Evolutionary conservation across 1,140 invertebrate genomes (phyloP).

Genomic region (Dendrolimus kikuchii): DNA sequence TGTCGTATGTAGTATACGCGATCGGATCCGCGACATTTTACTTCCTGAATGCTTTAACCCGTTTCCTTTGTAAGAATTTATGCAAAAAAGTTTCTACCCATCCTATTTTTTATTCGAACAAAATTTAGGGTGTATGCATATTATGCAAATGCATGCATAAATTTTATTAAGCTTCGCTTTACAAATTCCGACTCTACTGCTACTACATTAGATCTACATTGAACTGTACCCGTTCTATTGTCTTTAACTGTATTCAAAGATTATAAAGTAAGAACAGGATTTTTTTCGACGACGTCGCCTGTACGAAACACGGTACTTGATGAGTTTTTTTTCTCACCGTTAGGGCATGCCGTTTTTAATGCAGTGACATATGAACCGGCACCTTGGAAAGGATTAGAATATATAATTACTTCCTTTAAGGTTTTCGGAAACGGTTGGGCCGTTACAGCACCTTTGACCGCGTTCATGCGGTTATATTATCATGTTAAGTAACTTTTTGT

Average conservation of each 20-base stretch:
- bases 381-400: slow-evolving; percentile 60
- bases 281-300: slow-evolving; percentile 42
- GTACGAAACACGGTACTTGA: slow-evolving; percentile 50
- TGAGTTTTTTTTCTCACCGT: slow-evolving; percentile 61
- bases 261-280: slow-evolving; percentile 55
- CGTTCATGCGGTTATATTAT: slow-evolving; percentile 12
- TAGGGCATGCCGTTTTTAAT: slow-evolving; percentile 41
- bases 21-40: slow-evolving; percentile 58
- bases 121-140: slow-evolving; percentile 71
- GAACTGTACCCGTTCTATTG: slow-evolving; percentile 13
- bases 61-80: slow-evolving; percentile 71
- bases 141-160: slow-evolving; percentile 74
- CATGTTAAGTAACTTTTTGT: neutral
- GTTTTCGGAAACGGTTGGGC: slow-evolving; percentile 59
- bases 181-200: slow-evolving; percentile 13
- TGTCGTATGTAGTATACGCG: neutral
- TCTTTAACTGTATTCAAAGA: slow-evolving; percentile 25
- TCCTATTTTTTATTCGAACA: slow-evolving; percentile 74
- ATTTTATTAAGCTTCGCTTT: slow-evolving; percentile 43
- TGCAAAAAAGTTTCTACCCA: slow-evolving; percentile 73
- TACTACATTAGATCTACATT: slow-evolving; percentile 28
- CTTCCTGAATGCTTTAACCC: slow-evolving; percentile 69
- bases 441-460: slow-evolving; percentile 31
- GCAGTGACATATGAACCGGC: slow-evolving; percentile 63
- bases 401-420: slow-evolving; percentile 71